Evolutionary conservation across 2,113 vertebrate genomes (phyloP).

Genomic region (Hymenochirus boettgeri): DNA sequence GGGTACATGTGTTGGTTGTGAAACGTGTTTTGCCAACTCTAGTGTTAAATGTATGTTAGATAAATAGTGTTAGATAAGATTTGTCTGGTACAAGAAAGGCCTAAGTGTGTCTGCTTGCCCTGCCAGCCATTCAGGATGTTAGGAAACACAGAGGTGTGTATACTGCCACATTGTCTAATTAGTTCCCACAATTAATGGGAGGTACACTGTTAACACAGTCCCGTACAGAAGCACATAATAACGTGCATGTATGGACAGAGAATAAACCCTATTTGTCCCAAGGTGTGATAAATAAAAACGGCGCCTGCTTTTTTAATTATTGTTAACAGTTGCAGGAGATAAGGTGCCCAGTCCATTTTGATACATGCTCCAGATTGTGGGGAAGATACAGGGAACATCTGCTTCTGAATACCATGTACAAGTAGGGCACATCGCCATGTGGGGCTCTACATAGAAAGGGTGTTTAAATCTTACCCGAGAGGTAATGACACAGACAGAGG

Average conservation of each 20-base stretch:
- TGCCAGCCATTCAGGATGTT: conserved; percentile 7
- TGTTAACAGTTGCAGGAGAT: not conserved
- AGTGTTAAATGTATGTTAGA: no score
- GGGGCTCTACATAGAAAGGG: no score
- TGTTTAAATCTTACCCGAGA: no score
- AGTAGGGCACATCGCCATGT: not conserved
- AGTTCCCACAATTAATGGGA: conserved; percentile 54
- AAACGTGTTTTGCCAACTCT: no score
- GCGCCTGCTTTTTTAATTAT: conserved; percentile 1
- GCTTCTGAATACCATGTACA: not conserved
- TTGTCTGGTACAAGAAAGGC: conserved; percentile 1
- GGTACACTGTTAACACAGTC: conserved; percentile 49
- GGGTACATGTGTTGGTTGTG: no score
- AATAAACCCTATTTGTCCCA: conserved; percentile 57
- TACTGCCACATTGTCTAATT: conserved; percentile 61
- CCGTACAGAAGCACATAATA: conserved; percentile 53
- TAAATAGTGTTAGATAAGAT: no score
- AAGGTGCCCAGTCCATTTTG: not conserved
- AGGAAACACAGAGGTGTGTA: conserved; percentile 38
- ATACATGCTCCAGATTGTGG: not conserved
- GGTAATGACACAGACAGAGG: no score
- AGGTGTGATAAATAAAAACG: conserved; percentile 28
- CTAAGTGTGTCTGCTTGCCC: not conserved
- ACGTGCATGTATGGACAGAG: conserved; percentile 55
- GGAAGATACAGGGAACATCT: not conserved